These are phyloP conservation scores for Stomorhina lunata DNA, from an alignment of 2,888 invertebrate species.

Conservation along the genomic window DNA sequence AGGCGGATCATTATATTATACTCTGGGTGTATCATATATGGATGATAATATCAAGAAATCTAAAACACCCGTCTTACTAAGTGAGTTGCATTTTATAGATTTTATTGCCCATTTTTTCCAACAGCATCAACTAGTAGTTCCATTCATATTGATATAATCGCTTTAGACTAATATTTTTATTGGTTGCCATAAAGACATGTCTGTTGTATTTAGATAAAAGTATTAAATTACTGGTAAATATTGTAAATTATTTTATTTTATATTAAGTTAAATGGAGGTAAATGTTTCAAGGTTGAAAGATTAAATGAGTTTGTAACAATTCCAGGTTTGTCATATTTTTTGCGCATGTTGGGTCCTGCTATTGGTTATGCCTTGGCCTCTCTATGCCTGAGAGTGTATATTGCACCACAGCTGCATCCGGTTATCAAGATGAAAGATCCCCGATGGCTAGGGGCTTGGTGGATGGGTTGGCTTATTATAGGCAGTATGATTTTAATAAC, in stretches of 20 bases:
- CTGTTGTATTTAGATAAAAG: not conserved
- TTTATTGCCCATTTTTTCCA: no score
- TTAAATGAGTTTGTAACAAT: no score
- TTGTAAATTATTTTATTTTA: not conserved
- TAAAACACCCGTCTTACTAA: constrained; percentile 86
- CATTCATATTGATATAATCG: not conserved
- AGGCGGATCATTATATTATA: constrained; percentile 85
- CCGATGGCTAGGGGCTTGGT: constrained; percentile 92
- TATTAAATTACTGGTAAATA: not conserved
- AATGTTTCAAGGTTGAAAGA: constrained; percentile 29
- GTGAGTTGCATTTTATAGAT: constrained; percentile 81
- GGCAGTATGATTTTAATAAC: constrained; percentile 82
- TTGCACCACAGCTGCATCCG: constrained; percentile 84
- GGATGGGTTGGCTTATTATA: constrained; percentile 87
- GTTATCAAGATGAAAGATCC: constrained; percentile 85
- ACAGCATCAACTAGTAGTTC: constrained; percentile 14
- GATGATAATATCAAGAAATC: constrained; percentile 88
- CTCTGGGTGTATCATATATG: constrained; percentile 87
- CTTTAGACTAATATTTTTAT: constrained; percentile 15
- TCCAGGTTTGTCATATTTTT: constrained; percentile 84
- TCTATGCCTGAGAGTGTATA: constrained; percentile 84
- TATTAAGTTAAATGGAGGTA: not conserved
- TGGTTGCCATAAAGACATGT: constrained; percentile 18
- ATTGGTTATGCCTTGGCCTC: constrained; percentile 85
- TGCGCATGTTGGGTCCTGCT: constrained; percentile 86